A percentile compares a stretch with the other conserved stretches of the same genome.
phyloP scores from a whole-genome alignment of 2,113 vertebrate genomes.

The Pogonocichla stellata region DNA sequence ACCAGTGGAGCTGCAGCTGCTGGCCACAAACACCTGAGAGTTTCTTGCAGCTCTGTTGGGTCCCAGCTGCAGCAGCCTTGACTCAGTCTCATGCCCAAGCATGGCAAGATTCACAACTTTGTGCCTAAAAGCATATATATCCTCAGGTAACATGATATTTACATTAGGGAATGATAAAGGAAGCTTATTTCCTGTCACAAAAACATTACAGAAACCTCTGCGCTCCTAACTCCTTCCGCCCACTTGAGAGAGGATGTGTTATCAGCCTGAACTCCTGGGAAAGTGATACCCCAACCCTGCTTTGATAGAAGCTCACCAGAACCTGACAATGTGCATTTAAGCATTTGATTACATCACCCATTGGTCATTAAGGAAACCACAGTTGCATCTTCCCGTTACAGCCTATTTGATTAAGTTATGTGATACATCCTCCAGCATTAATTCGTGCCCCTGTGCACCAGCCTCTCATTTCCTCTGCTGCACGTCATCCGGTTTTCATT shows the following conservation, averaged over 20 bases:
- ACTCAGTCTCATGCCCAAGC: neutral
- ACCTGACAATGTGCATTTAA: conserved; percentile 29
- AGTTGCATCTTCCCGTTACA: conserved; percentile 47
- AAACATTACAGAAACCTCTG: neutral
- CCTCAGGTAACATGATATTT: neutral
- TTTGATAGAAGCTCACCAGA: neutral
- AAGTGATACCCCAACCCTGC: neutral
- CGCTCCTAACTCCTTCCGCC: neutral
- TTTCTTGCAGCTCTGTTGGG: neutral
- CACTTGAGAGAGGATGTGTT: neutral
- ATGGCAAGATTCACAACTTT: neutral
- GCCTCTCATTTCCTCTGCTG: conserved; percentile 45
- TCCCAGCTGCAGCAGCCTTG: neutral
- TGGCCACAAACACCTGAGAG: neutral
- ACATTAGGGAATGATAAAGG: neutral
- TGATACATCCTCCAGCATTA: conserved; percentile 46
- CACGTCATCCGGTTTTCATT: neutral
- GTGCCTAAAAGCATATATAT: neutral
- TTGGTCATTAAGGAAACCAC: conserved; percentile 64
- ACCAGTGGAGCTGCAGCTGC: neutral
- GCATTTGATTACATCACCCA: conserved; percentile 58
- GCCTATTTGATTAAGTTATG: conserved; percentile 43
- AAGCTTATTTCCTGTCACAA: conserved; percentile 10
- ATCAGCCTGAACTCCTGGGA: neutral
- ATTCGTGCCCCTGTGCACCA: conserved; percentile 12